Conservation (phyloP, 2,797 vertebrate species). For the Alcedo quadribrachys region DNA sequence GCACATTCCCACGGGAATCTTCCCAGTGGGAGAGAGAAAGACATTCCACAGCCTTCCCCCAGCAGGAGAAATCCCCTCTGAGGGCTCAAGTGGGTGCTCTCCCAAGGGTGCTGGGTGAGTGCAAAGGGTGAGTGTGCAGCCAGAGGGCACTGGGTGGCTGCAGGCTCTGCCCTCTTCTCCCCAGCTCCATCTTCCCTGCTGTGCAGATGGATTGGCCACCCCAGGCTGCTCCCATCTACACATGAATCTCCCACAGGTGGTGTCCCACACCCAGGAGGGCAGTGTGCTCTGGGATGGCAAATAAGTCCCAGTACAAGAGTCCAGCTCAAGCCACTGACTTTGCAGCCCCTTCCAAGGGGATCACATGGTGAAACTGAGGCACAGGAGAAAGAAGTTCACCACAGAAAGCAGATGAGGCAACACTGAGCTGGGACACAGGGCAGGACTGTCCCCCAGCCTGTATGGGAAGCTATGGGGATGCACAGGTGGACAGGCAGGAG, state of each 20-base stretch:
- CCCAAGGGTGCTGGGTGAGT: neutral
- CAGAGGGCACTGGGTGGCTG: rapidly evolving
- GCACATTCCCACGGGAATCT: neutral
- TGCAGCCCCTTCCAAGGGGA: neutral
- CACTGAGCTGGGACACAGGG: neutral
- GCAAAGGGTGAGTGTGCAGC: neutral
- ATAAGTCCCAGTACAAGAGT: neutral
- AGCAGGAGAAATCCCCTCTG: neutral
- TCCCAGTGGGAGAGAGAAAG: neutral
- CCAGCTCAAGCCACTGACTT: neutral
- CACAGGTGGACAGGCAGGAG: rapidly evolving
- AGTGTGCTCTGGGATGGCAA: rapidly evolving
- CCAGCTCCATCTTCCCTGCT: neutral
- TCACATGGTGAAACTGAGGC: neutral
- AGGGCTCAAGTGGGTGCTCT: rapidly evolving
- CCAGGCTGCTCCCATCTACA: neutral
- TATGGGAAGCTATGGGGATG: neutral
- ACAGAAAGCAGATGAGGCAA: neutral
- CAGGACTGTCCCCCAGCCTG: neutral
- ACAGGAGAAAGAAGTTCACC: rapidly evolving
- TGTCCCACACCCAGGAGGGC: neutral
- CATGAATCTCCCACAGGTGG: rapidly evolving
- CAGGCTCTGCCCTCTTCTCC: neutral
- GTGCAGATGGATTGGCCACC: neutral
- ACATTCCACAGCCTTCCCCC: neutral